These are phyloP conservation scores for Serinus canaria DNA, from an alignment of 2,113 vertebrate genomes.

Conservation along the genomic window DNA sequence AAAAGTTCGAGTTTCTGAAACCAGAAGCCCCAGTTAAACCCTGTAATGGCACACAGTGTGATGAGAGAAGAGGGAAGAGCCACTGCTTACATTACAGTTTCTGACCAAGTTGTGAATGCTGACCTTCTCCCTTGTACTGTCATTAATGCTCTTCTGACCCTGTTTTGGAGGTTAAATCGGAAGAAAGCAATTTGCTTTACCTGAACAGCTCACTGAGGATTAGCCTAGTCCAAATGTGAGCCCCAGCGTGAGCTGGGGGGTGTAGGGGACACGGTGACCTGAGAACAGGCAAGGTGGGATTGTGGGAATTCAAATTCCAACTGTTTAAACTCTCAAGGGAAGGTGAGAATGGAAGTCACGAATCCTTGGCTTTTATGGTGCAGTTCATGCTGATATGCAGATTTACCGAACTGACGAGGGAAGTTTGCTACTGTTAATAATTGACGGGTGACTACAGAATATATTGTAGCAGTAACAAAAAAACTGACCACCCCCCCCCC, in stretches of 20 bases:
- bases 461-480: neutral
- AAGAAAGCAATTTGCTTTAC: neutral
- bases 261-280: fast-evolving
- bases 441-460: neutral
- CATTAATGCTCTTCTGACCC: neutral
- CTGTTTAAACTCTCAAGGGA: neutral
- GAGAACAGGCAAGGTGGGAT: neutral
- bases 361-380: neutral
- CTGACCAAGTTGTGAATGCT: neutral
- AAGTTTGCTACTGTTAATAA: neutral
- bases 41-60: neutral
- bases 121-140: neutral
- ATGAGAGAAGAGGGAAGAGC: conserved; percentile 35
- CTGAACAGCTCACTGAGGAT: neutral
- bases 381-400: neutral
- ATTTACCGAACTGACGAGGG: neutral
- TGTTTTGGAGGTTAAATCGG: neutral
- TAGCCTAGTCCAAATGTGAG: neutral
- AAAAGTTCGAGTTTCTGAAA: conserved; percentile 39
- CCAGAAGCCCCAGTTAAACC: neutral
- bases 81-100: neutral
- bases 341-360: neutral
- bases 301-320: neutral
- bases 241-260: neutral
- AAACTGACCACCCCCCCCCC: neutral